Conservation (phyloP, 1,140 invertebrate genomes). For the Calosoma granatense region DNA sequence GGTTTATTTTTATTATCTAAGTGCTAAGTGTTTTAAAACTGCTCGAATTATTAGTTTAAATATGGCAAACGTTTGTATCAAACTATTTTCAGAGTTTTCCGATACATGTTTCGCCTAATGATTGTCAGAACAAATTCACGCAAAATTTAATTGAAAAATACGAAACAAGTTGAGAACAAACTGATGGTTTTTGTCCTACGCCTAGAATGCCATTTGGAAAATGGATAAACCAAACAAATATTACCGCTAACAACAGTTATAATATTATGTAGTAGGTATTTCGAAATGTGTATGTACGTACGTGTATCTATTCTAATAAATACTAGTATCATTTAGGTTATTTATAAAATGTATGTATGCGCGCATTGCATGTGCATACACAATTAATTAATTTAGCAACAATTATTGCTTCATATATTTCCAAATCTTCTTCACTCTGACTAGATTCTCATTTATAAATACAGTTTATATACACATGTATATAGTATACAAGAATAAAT, state of each 20-base stretch:
- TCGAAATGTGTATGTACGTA: no score
- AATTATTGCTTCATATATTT: conserved; percentile 7
- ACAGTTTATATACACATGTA: background rate
- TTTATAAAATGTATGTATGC: no score
- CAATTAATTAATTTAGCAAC: no score
- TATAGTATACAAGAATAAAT: conserved; percentile 1
- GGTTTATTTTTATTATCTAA: background rate
- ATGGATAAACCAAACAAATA: no score
- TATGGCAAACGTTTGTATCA: conserved; percentile 2
- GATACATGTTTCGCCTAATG: conserved; percentile 3
- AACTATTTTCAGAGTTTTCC: conserved; percentile 2
- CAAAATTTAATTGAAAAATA: conserved; percentile 2
- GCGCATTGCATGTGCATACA: no score
- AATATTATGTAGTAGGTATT: no score
- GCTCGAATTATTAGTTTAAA: background rate
- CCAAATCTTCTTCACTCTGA: background rate
- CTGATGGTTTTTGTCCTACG: no score
- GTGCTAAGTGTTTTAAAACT: background rate
- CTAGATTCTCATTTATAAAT: conserved; percentile 2
- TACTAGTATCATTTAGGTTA: background rate
- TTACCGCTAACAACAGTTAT: no score
- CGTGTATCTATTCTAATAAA: background rate
- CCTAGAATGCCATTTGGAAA: no score
- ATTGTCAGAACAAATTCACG: conserved; percentile 9
- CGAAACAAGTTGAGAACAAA: no score